phyloP scores from a whole-genome alignment of 2,797 vertebrate genomes.

The Myoxocephalus aenaeus region DNA sequence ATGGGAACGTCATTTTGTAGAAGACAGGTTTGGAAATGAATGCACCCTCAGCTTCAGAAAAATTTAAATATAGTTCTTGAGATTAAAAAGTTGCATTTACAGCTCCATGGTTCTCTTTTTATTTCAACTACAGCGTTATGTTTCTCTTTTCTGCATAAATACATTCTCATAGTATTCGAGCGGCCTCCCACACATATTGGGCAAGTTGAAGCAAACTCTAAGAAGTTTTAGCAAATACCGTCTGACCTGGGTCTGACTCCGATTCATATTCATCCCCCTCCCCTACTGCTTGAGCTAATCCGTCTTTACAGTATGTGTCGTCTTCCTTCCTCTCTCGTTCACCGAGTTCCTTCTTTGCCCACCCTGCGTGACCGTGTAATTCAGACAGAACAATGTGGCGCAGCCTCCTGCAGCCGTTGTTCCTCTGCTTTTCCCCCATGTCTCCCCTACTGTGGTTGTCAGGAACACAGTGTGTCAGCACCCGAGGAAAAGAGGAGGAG shows the following conservation, averaged over 20 bases:
- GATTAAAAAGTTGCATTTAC: constrained; percentile 12
- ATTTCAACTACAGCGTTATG: not conserved
- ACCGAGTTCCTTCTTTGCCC: constrained; percentile 48
- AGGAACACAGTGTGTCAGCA: constrained; percentile 59
- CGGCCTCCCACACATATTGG: constrained; percentile 17
- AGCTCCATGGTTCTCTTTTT: not conserved
- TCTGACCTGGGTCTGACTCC: constrained; percentile 55
- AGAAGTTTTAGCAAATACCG: constrained; percentile 47
- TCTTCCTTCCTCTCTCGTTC: constrained; percentile 39
- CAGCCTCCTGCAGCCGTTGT: constrained; percentile 38
- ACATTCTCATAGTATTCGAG: constrained; percentile 9
- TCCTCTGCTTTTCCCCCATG: constrained; percentile 23
- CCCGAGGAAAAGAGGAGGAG: constrained; percentile 22
- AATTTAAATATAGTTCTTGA: not conserved
- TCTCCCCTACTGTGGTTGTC: constrained; percentile 51
- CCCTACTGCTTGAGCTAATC: constrained; percentile 54
- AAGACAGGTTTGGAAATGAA: too few relatives aligned
- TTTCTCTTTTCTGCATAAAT: constrained; percentile 19
- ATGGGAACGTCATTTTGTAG: not conserved
- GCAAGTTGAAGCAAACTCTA: constrained; percentile 28
- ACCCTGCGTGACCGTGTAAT: constrained; percentile 62
- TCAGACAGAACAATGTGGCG: constrained; percentile 59
- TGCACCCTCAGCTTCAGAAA: too few relatives aligned
- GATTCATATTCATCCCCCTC: constrained; percentile 43
- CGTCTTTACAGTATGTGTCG: constrained; percentile 57